These are phyloP conservation scores for Gasterosteus aculeatus DNA, from an alignment of 2,113 vertebrate genomes.

Conservation along the genomic window DNA sequence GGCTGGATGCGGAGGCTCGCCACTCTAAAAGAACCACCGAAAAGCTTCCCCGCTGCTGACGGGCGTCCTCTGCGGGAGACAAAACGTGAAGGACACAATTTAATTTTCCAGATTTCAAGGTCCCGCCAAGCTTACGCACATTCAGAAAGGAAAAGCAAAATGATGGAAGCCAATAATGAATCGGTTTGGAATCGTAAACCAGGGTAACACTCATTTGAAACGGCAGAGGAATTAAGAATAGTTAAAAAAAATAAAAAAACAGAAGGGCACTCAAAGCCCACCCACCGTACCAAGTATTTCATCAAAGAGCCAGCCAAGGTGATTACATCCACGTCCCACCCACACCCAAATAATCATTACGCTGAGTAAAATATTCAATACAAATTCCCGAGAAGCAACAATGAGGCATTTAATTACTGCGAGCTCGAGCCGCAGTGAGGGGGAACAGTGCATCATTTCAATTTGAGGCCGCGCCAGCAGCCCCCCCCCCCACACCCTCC, in stretches of 20 bases:
- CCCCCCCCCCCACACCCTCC: slow-evolving; percentile 26
- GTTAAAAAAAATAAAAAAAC: slow-evolving; percentile 34
- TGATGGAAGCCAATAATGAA: slow-evolving; percentile 11
- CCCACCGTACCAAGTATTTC: slow-evolving; percentile 72
- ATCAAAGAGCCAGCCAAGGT: slow-evolving; percentile 77
- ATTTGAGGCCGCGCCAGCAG: slow-evolving; percentile 77
- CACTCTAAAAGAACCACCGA: slow-evolving; percentile 98
- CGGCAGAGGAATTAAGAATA: slow-evolving; percentile 33
- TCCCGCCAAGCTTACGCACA: not conserved
- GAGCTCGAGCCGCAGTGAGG: slow-evolving; percentile 75
- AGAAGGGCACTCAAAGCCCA: slow-evolving; percentile 55
- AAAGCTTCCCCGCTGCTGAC: slow-evolving; percentile 97
- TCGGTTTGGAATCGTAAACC: not conserved
- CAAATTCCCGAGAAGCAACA: slow-evolving; percentile 83
- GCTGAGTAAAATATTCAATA: slow-evolving; percentile 78
- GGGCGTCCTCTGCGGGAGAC: slow-evolving; percentile 93
- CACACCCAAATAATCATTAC: slow-evolving; percentile 83
- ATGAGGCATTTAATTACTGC: slow-evolving; percentile 84
- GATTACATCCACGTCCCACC: slow-evolving; percentile 76
- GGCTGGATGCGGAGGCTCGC: slow-evolving; percentile 83
- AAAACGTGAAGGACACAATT: slow-evolving; percentile 55
- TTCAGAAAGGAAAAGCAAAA: slow-evolving; percentile 2
- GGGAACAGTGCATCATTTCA: slow-evolving; percentile 81
- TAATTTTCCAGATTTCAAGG: slow-evolving; percentile 35
- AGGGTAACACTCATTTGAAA: slow-evolving; percentile 34